phyloP scores from a whole-genome alignment of 2,888 invertebrate species.

The Graphium colonna region DNA sequence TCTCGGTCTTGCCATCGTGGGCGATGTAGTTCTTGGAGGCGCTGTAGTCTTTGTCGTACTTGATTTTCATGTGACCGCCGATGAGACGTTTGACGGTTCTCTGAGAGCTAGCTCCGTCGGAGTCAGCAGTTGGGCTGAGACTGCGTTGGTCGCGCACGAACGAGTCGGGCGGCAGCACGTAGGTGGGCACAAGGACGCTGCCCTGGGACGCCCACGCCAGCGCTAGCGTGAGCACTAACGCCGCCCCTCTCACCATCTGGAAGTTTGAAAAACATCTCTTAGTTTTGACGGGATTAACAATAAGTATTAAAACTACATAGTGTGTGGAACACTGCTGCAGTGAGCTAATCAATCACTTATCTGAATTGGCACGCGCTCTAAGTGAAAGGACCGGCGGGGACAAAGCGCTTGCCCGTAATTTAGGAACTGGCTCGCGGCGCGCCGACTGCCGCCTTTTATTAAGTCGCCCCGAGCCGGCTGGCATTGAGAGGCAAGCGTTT shows the following conservation, averaged over 20 bases:
- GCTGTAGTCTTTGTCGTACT: constrained; percentile 65
- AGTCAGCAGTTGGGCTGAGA: constrained; percentile 54
- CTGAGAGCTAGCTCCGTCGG: constrained; percentile 57
- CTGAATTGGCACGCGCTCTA: constrained; percentile 63
- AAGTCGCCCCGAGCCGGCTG: constrained; percentile 67
- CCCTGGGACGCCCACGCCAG: constrained; percentile 65
- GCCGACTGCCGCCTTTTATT: constrained; percentile 72
- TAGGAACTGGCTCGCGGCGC: constrained; percentile 68
- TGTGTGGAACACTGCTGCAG: neutral
- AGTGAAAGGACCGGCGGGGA: constrained; percentile 73
- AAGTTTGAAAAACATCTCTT: constrained; percentile 66
- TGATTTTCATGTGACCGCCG: constrained; percentile 83
- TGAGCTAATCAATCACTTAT: constrained; percentile 59
- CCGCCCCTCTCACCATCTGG: constrained; percentile 80
- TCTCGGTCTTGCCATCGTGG: constrained; percentile 58
- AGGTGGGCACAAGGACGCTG: constrained; percentile 76
- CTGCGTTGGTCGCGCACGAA: constrained; percentile 76
- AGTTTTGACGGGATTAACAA: constrained; percentile 36
- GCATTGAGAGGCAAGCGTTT: constrained; percentile 77
- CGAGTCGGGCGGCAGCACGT: constrained; percentile 77
- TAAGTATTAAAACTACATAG: constrained; percentile 17
- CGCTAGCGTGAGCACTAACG: constrained; percentile 70
- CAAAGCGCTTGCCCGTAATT: constrained; percentile 64
- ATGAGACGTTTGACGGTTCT: constrained; percentile 83
- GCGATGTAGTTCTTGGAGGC: constrained; percentile 63